Evolutionary conservation across 2,113 vertebrate species (phyloP).

Genomic region (Cygnus buccinator): DNA sequence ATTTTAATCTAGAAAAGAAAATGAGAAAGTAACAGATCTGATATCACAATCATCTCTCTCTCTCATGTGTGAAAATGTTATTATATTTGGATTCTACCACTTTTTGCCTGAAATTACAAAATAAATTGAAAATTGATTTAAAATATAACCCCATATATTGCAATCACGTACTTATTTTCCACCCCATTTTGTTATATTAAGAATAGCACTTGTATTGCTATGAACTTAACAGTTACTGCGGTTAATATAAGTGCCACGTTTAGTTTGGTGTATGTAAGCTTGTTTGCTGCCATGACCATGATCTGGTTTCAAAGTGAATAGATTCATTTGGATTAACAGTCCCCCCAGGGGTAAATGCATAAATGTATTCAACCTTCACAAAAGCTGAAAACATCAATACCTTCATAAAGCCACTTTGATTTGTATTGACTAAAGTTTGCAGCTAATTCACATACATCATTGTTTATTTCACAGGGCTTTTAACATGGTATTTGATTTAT

Average conservation of each 20-base stretch:
- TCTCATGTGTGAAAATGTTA: neutral
- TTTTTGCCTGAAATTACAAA: neutral
- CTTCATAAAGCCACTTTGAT: constrained; percentile 80
- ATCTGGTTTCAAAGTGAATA: constrained; percentile 71
- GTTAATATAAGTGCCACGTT: neutral
- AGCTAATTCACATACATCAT: constrained; percentile 77
- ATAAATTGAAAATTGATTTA: neutral
- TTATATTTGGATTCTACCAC: neutral
- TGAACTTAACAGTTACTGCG: neutral
- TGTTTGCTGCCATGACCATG: constrained; percentile 34
- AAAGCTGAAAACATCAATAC: constrained; percentile 76
- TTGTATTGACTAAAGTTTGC: constrained; percentile 72
- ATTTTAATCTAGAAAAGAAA: neutral
- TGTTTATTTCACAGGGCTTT: constrained; percentile 77
- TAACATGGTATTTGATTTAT: constrained; percentile 77
- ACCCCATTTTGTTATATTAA: neutral
- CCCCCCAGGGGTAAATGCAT: constrained; percentile 67
- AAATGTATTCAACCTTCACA: constrained; percentile 73
- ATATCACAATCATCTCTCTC: neutral
- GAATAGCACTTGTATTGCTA: neutral
- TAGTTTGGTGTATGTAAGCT: neutral
- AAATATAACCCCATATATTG: neutral
- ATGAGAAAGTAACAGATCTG: neutral
- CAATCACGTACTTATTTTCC: neutral
- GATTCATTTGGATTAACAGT: constrained; percentile 72